These are phyloP conservation scores for Phenganax marumi DNA, from an alignment of 92 coral and sea anemone genomes.

Conservation along the genomic window DNA sequence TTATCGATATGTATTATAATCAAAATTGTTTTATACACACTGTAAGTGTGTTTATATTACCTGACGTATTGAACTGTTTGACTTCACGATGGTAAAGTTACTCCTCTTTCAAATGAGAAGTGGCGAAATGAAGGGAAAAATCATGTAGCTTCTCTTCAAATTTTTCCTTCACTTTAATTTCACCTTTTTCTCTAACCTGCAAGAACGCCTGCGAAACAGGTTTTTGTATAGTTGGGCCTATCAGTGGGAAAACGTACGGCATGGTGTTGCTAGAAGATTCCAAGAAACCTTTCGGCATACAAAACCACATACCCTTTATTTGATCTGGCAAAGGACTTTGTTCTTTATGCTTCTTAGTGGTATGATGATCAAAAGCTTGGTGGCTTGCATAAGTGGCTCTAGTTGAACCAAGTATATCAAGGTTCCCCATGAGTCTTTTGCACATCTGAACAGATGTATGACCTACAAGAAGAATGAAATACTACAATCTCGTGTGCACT, in stretches of 20 bases:
- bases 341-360: neutral
- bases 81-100: too few relatives aligned
- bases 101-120: neutral
- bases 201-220: neutral
- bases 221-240: neutral
- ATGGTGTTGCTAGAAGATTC: too few relatives aligned
- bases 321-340: neutral
- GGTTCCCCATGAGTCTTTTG: neutral
- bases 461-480: too few relatives aligned
- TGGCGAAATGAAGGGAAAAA: neutral
- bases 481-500: too few relatives aligned
- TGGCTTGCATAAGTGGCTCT: neutral
- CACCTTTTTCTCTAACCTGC: neutral
- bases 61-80: too few relatives aligned
- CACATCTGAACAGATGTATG: constrained; percentile 8
- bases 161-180: neutral
- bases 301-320: constrained; percentile 12
- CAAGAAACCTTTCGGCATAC: neutral
- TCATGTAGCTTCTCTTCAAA: neutral
- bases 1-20: too few relatives aligned
- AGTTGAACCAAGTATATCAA: neutral
- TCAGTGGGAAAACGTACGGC: too few relatives aligned
- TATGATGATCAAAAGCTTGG: neutral
- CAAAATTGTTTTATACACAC: too few relatives aligned
- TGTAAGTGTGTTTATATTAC: too few relatives aligned